Base-by-base conservation (phyloP, 2,113 vertebrate species). In the Lamprotornis superbus region DNA sequence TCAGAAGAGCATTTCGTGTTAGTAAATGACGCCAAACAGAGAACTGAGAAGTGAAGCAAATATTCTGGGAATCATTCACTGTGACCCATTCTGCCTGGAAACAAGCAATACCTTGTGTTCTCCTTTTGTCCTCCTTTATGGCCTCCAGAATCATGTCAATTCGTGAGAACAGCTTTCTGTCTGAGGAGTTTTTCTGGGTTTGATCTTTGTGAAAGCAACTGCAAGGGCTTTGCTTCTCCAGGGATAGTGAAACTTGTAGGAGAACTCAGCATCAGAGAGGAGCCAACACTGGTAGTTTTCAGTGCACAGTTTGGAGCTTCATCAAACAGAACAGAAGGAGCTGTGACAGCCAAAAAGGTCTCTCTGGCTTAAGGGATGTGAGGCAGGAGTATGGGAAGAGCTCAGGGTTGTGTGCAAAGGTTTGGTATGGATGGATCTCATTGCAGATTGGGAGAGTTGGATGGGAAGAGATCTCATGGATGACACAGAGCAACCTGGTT, bases 381-480 rank as follows among this genome's bases (percentile, higher is more conserved):
- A 76, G 31, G 22, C 47, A 63, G 39, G 56, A 89, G 30, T 0
- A 0, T 61, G 49, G 31, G 33, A 85, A 79, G 20, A 64, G 20
- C 42, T 77, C 17, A 24, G 28, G n/a, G 4, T 19, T 61, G 5
- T 16, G 25, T 64, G 55, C 21, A 52, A 31, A 35, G 15, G 13
- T 57, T 93, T 69, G 46, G 22, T 30, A 7, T 23, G 31, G 46
- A 24, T 30, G 47, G 13, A 15, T 5, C 31, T 18, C 27, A 7
- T 12, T 0, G 0, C 15, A 49, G 18, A 2, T 6, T 49, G 47
- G 22, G 42, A 55, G 20, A 10, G 8, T 3, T 81, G 55, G 4
- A 7, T 53, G 18, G 53, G 25, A 77, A 27, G 71, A 30, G 17
- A 15, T 39, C 22, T 49, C 55, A 10, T 5, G 16, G 88, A 37